These are phyloP conservation scores for Latheticus oryzae DNA, from an alignment of 2,888 invertebrate genomes.

Conservation along the genomic window DNA sequence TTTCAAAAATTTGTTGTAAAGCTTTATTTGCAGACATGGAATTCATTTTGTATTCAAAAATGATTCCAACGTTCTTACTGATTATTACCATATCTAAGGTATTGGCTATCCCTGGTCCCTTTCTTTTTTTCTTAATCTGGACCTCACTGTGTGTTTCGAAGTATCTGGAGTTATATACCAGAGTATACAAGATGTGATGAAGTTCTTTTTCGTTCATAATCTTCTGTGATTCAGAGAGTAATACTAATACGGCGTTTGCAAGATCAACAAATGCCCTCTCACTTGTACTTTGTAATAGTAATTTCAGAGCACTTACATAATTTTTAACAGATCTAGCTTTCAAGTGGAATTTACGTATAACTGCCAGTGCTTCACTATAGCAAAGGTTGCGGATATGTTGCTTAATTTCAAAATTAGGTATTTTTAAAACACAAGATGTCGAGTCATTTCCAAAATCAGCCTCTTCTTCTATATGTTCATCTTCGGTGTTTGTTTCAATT, in stretches of 20 bases:
- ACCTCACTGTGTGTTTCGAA: conserved; percentile 29
- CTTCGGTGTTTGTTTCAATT: conserved; percentile 27
- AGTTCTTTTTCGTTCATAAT: conserved; percentile 29
- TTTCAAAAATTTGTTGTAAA: conserved; percentile 31
- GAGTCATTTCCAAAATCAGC: not conserved
- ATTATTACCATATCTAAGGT: conserved; percentile 29
- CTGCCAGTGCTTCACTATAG: conserved; percentile 28
- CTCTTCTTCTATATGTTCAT: conserved; percentile 11
- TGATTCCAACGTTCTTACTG: conserved; percentile 18
- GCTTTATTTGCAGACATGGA: conserved; percentile 26
- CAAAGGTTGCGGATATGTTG: conserved; percentile 15
- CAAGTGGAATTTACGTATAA: conserved; percentile 16
- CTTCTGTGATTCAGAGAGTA: conserved; percentile 15
- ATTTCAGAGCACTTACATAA: conserved; percentile 28
- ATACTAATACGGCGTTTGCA: conserved; percentile 28
- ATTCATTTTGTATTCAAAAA: conserved; percentile 30
- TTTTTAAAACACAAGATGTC: conserved; percentile 20
- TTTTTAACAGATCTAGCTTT: conserved; percentile 14
- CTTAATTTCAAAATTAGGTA: conserved; percentile 30
- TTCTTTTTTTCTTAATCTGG: conserved; percentile 28
- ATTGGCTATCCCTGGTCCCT: conserved; percentile 25
- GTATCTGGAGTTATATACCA: conserved; percentile 30
- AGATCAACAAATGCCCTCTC: conserved; percentile 26
- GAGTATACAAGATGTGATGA: conserved; percentile 33
- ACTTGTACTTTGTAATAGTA: conserved; percentile 28